These are phyloP conservation scores for Heliothis peltigera DNA, from an alignment of 2,888 invertebrate genomes.

Conservation along the genomic window DNA sequence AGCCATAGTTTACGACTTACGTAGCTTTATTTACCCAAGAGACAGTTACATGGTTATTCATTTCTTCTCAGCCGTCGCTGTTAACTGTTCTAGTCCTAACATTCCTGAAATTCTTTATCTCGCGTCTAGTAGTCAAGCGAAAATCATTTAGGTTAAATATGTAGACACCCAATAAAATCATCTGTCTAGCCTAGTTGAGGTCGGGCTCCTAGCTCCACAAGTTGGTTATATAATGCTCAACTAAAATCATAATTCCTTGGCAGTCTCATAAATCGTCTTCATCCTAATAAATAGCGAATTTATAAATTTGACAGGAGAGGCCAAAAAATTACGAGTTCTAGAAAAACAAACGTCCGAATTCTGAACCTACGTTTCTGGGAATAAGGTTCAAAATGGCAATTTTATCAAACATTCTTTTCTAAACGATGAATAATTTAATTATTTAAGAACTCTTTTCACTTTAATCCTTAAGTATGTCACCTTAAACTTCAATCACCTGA, in stretches of 20 bases:
- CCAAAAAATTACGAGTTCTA: no score
- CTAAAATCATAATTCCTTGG: background rate
- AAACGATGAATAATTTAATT: no score
- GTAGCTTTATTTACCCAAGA: conserved; percentile 17
- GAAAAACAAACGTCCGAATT: no score
- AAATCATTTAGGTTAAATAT: conserved; percentile 27
- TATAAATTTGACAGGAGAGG: no score
- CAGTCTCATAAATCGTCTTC: no score
- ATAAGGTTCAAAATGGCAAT: no score
- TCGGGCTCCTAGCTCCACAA: conserved; percentile 4
- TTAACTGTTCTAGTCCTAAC: conserved; percentile 20
- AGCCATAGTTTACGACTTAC: conserved; percentile 29
- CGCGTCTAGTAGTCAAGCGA: conserved; percentile 11
- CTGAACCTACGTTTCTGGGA: no score
- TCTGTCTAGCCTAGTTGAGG: conserved; percentile 23
- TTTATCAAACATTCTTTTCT: no score
- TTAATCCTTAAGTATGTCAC: no score
- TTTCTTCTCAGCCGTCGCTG: conserved; percentile 15
- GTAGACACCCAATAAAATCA: conserved; percentile 21
- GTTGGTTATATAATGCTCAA: background rate
- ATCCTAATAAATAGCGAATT: no score
- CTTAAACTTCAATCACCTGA: no score
- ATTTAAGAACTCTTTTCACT: no score
- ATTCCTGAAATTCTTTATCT: conserved; percentile 10
- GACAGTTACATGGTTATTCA: conserved; percentile 9